These are phyloP conservation scores for Oceanites oceanicus DNA, from an alignment of 2,113 vertebrate species.

Conservation along the genomic window DNA sequence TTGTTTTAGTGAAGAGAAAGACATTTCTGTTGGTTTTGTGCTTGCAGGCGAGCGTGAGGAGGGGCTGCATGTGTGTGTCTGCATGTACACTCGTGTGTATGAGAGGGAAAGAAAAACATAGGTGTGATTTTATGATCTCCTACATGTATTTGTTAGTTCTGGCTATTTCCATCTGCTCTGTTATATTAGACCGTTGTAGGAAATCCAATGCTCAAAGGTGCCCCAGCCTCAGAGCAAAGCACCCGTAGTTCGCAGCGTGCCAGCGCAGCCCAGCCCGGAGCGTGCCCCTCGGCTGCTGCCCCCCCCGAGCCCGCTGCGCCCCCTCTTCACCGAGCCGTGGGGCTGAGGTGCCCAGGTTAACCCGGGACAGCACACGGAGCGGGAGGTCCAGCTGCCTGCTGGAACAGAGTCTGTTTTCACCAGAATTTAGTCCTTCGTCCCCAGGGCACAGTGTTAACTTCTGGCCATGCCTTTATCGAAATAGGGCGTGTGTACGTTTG, in stretches of 20 bases:
- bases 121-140: not conserved
- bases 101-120: not conserved
- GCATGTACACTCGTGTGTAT: rapidly evolving
- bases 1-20: not conserved
- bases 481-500: rapidly evolving
- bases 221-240: not conserved
- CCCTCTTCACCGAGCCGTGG: rapidly evolving
- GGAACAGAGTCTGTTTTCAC: not conserved
- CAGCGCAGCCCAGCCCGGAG: not conserved
- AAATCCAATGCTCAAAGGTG: not conserved
- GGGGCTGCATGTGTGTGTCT: not conserved
- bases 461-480: not conserved
- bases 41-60: rapidly evolving
- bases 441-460: not conserved
- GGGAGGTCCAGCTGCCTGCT: not conserved
- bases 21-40: not conserved
- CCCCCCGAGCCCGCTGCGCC: not conserved
- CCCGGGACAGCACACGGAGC: not conserved
- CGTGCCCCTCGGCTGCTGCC: not conserved
- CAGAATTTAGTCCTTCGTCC: not conserved
- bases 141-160: not conserved
- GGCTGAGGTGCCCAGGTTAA: not conserved
- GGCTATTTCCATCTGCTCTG: not conserved
- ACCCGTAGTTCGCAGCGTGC: rapidly evolving
- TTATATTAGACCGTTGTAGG: rapidly evolving